Conservation (phyloP, 1,140 invertebrate genomes). For the Drosophila ficusphila region DNA sequence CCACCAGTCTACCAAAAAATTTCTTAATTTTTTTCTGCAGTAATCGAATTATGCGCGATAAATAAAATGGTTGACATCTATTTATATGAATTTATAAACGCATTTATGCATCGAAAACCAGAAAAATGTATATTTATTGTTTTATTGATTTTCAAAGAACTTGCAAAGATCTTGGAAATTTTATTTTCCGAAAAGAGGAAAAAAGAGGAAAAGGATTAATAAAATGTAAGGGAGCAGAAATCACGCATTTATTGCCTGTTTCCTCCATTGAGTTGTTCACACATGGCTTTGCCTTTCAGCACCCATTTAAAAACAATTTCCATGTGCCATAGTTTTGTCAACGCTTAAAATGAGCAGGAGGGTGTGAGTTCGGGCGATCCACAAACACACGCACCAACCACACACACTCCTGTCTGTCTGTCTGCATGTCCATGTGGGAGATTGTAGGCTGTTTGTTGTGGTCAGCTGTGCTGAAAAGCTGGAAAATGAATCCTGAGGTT, state of each 20-base stretch:
- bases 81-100: too few species aligned
- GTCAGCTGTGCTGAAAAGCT: conserved; percentile 65
- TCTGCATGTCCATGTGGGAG: conserved; percentile 13
- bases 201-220: too few species aligned
- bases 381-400: conserved; percentile 4
- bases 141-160: too few species aligned
- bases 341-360: conserved; percentile 15
- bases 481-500: conserved; percentile 58
- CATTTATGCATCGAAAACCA: too few species aligned
- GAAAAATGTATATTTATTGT: too few species aligned
- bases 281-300: conserved; percentile 44
- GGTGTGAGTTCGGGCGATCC: background rate
- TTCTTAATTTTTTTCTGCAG: conserved; percentile 46
- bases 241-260: conserved; percentile 15
- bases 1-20: conserved; percentile 29
- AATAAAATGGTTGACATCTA: background rate
- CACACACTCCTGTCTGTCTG: background rate
- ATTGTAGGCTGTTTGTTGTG: conserved; percentile 62
- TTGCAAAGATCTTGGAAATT: too few species aligned
- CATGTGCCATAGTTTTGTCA: conserved; percentile 46
- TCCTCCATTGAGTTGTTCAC: conserved; percentile 16
- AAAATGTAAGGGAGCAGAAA: too few species aligned
- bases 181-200: too few species aligned
- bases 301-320: conserved; percentile 66
- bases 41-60: conserved; percentile 55